These are phyloP conservation scores for Lasius platythorax DNA, from an alignment of 2,888 invertebrate genomes.

Conservation along the genomic window DNA sequence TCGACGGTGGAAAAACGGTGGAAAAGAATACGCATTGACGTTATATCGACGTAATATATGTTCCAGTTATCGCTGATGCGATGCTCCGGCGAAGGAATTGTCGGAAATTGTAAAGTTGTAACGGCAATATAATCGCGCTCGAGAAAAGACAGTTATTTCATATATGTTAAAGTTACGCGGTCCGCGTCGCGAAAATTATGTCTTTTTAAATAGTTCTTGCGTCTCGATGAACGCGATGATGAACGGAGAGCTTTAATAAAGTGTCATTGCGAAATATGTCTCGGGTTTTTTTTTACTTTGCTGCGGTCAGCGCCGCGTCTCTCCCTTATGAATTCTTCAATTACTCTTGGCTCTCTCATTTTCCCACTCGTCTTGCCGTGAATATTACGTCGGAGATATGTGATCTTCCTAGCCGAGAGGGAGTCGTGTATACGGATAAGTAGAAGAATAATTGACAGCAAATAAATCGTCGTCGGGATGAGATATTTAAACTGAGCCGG, in stretches of 20 bases:
- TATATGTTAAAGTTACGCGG: background rate
- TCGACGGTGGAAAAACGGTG: background rate
- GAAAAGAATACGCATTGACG: background rate
- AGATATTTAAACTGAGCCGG: background rate
- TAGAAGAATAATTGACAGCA: constrained; percentile 34
- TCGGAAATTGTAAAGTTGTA: background rate
- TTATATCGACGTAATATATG: background rate
- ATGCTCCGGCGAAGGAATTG: background rate
- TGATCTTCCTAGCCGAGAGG: constrained; percentile 7
- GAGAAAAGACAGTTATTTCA: background rate
- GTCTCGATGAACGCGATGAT: background rate
- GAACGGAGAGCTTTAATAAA: background rate
- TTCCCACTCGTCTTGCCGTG: constrained; percentile 36
- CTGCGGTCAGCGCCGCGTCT: background rate
- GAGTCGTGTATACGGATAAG: constrained; percentile 55
- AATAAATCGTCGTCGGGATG: background rate
- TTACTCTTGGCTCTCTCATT: constrained; percentile 21
- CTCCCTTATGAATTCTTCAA: constrained; percentile 50
- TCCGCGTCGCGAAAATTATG: background rate
- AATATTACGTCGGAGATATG: constrained; percentile 13
- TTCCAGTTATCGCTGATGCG: background rate
- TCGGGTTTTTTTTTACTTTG: background rate
- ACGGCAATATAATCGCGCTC: background rate
- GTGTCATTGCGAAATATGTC: background rate
- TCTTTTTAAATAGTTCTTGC: background rate